A percentile compares a stretch with the other conserved stretches of the same genome.
These are phyloP conservation scores for Lacanobia wlatinum DNA, from an alignment of 2,888 invertebrate genomes.

Conservation along the genomic window DNA sequence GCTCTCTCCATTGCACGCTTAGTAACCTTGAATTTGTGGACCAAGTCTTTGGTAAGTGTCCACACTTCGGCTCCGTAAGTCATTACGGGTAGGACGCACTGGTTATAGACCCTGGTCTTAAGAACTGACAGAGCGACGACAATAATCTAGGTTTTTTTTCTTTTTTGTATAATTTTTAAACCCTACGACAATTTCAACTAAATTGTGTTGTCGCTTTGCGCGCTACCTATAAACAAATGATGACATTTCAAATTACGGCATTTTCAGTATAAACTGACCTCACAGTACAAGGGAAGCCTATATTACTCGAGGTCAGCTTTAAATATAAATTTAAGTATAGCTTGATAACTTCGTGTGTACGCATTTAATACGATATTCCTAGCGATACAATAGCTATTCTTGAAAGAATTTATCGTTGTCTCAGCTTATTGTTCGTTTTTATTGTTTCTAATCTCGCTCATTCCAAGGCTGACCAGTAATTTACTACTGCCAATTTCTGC, in stretches of 20 bases:
- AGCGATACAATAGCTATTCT: conserved; percentile 9
- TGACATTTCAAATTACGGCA: background rate
- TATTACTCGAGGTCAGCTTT: background rate
- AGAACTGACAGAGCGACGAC: too few species aligned
- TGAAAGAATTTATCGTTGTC: conserved; percentile 12
- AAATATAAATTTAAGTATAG: background rate
- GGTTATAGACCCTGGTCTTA: too few species aligned
- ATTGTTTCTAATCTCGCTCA: conserved; percentile 23
- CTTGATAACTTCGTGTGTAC: background rate
- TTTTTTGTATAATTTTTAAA: too few species aligned
- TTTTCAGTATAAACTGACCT: conserved; percentile 1
- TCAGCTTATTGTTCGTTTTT: conserved; percentile 33
- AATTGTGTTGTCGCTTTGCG: background rate
- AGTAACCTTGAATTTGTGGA: too few species aligned
- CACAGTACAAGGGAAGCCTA: background rate
- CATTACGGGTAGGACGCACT: too few species aligned
- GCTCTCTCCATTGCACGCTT: too few species aligned
- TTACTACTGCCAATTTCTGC: conserved; percentile 29
- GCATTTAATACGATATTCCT: conserved; percentile 1
- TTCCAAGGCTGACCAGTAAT: conserved; percentile 23
- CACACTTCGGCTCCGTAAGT: too few species aligned
- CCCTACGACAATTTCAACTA: too few species aligned
- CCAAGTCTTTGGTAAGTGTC: too few species aligned
- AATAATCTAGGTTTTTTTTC: too few species aligned
- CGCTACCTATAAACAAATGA: too few species aligned